Percentiles rank a stretch among this genome's conserved stretches.
Conservation (phyloP, 2,797 vertebrate genomes). For the Coracias cyanogaster region DNA sequence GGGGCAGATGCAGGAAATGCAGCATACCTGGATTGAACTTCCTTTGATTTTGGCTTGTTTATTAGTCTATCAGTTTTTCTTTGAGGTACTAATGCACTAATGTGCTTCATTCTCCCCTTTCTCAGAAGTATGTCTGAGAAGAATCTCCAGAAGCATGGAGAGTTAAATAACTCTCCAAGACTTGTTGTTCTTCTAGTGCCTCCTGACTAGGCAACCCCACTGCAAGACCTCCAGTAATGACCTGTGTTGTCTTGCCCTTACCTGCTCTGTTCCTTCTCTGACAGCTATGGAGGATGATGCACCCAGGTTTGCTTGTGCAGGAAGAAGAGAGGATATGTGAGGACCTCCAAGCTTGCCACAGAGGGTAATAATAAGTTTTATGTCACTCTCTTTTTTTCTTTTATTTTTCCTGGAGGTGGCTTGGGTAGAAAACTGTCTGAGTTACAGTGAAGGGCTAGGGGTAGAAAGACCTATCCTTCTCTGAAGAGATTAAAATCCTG, state of each 20-base stretch:
- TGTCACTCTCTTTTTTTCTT: neutral
- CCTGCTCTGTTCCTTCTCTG: neutral
- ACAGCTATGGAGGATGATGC: rapidly evolving
- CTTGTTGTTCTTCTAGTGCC: neutral
- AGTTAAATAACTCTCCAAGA: neutral
- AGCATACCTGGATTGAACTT: neutral
- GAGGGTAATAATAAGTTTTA: neutral
- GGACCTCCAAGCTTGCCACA: neutral
- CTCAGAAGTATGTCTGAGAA: neutral
- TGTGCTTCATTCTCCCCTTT: neutral
- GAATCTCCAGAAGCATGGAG: no score
- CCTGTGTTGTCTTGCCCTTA: neutral
- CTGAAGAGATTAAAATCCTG: neutral
- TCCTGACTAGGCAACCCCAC: neutral
- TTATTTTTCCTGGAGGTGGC: neutral
- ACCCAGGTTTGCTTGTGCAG: neutral
- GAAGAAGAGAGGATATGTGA: neutral
- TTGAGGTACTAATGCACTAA: neutral
- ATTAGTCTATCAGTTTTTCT: neutral
- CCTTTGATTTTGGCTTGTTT: neutral
- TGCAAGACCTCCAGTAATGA: neutral
- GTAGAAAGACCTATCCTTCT: neutral
- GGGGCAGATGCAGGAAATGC: neutral
- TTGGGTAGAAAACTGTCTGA: neutral
- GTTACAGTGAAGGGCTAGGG: neutral